These are phyloP conservation scores for Orthosia cruda DNA, from an alignment of 2,888 invertebrate species.

Conservation along the genomic window DNA sequence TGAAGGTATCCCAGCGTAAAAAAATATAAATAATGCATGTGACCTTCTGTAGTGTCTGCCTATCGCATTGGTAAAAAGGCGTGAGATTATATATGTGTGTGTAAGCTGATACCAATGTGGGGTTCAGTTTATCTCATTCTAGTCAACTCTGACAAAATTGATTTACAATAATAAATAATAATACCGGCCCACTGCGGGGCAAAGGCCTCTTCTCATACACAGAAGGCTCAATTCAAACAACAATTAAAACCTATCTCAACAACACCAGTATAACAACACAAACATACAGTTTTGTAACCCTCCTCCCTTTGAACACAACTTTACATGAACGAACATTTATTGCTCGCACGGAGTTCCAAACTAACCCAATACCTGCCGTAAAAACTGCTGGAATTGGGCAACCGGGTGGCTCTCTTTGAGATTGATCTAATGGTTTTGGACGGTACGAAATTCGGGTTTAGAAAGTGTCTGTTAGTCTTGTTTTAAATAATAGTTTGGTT, in stretches of 20 bases:
- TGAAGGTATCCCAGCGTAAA: too few relatives aligned
- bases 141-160: too few relatives aligned
- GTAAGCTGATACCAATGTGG: too few relatives aligned
- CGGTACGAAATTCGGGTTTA: not conserved
- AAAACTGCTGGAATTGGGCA: conserved; percentile 45
- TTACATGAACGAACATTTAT: conserved; percentile 49
- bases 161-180: too few relatives aligned
- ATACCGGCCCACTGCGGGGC: too few relatives aligned
- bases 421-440: conserved; percentile 48
- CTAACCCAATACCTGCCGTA: conserved; percentile 56
- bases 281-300: conserved; percentile 49
- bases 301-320: conserved; percentile 48
- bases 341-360: conserved; percentile 34
- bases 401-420: conserved; percentile 49
- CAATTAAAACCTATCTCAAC: conserved; percentile 31
- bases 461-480: conserved; percentile 17
- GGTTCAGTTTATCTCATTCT: too few relatives aligned
- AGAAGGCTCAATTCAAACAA: not conserved
- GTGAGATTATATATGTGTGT: too few relatives aligned
- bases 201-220: too few relatives aligned
- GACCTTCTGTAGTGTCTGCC: too few relatives aligned
- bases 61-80: too few relatives aligned
- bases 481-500: not conserved
- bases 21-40: too few relatives aligned
- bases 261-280: conserved; percentile 34